Base-by-base conservation (phyloP, 1,140 invertebrate species). In the Bombus sylvicola region DNA sequence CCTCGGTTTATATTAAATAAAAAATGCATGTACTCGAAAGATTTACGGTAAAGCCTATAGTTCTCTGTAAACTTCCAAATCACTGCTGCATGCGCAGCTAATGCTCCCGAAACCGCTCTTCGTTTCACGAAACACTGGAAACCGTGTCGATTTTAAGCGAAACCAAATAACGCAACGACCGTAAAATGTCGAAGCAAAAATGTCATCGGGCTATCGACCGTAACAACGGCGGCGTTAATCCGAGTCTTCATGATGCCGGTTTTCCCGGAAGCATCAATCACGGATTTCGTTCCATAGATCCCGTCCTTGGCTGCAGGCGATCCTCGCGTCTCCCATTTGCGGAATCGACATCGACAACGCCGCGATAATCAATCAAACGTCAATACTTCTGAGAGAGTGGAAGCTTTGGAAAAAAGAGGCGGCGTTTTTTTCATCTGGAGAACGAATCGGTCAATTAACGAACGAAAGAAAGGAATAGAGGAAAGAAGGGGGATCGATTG, bases 251-350 rank as follows among this genome's bases (percentile, higher is more conserved):
- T 28, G 47, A 57, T 59, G 59, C 10, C 18, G 22, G 18, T 8
- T 39, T 69, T 39, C 47, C 31, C 59, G n/a, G 76, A 78, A 78
- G 76, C 76, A 66, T 78, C 76, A 41, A 66, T 78, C 62, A 79
- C 41, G 12, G 12, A 37, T 66, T 18, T 22, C 47, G 47, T 18
- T 53, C 5, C 47, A 22, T 53, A 22, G 47, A 53, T 53, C 18
- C 47, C 2, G 18, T 22, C 5, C 47, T 53, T n/a, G 25, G 59
- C 47, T 28, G 9, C n/a, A 31, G n/a, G 13, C 62, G 25, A 18
- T 15, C 31, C 8, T 53, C 31, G 25, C 3, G 47, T 81, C n/a
- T 6, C 31, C 25, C n/a, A 31, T 68, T 25, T 18, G 68, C n/a
- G 53, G 34, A 81, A 59, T 81, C 68, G 39, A 37, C 79, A 41